Conservation (phyloP, 1,140 invertebrate genomes). For the Drosophila sp. region DNA sequence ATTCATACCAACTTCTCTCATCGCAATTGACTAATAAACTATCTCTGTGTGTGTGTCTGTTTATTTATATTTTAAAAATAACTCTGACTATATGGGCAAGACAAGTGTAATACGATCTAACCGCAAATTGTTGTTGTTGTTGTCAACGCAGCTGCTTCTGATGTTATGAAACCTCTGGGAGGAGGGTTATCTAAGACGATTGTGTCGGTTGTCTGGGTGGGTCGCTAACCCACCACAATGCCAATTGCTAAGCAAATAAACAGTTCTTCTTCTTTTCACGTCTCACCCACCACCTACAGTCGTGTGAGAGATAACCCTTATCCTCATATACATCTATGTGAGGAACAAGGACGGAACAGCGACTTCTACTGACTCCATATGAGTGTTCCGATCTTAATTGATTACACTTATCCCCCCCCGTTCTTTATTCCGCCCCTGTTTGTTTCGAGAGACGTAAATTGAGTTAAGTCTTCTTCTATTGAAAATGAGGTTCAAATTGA, state of each 20-base stretch:
- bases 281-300: slow-evolving; percentile 17
- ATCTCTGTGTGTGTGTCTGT: slow-evolving; percentile 10
- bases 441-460: slow-evolving; percentile 44
- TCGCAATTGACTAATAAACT: background rate
- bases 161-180: slow-evolving; percentile 47
- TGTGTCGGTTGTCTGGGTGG: slow-evolving; percentile 16
- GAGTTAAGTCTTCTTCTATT: slow-evolving; percentile 51
- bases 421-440: background rate
- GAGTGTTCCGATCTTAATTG: no score
- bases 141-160: slow-evolving; percentile 32
- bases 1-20: background rate
- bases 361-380: no score
- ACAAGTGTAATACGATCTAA: slow-evolving; percentile 70
- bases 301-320: slow-evolving; percentile 9
- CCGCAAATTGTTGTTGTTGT: slow-evolving; percentile 52
- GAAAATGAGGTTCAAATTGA: slow-evolving; percentile 66
- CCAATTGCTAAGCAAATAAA: slow-evolving; percentile 78
- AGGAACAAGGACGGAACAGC: background rate
- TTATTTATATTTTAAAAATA: slow-evolving; percentile 46
- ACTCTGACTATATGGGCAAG: slow-evolving; percentile 23
- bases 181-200: slow-evolving; percentile 40
- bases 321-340: background rate
- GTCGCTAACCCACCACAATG: slow-evolving; percentile 48
- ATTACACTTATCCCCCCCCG: background rate
- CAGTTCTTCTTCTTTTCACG: slow-evolving; percentile 20